Base-by-base conservation (phyloP, 1,140 invertebrate species). In the Drosophila parvula region DNA sequence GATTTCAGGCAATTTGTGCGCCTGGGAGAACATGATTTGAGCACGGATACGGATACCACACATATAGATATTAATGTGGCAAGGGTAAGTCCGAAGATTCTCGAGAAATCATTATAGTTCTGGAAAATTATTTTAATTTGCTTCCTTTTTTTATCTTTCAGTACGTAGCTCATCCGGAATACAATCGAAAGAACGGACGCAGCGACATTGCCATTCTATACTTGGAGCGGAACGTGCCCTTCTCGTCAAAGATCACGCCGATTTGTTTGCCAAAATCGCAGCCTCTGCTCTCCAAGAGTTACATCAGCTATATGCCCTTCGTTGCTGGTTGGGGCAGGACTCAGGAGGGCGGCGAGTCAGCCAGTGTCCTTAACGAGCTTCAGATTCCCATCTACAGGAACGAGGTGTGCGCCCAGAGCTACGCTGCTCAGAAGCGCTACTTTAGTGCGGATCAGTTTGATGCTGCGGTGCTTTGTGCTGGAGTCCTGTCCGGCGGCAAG, bases 301-400 rank as follows among this genome's bases (percentile, higher is more conserved):
- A 86, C 77, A 71, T 90, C 10, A 45, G 48, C 41, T 93, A 68
- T 82, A 96, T 95, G 92, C 64, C 91, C 93, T 71, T 95, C 97
- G 94, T 97, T 2, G 95, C 95, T 30, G 97, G 97, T 12, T 97
- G 96, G 96, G 96, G 96, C 51, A 93, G 74, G 53, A 91, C 80
- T 1, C 73, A 81, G 77, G 75, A 81, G 78, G 90, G 78, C 14
- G 96, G 96, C 14, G 94, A 95, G 14, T 93, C 94, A 4, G 94
- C 95, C 36, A 88, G 91, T 0, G 86, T 91, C 8, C 91, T 98
- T 1, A 94, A 95, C 81, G 94, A 96, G 65, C 92, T 95, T n/a
- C 95, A 96, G 85, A 82, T 98, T 14, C 96, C 96, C 0, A 94
- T 97, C 0, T 93, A 96, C 4, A 90, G 91, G 5, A 95, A 95